Base-by-base conservation (phyloP, 2,797 vertebrate species). In the Periparus ater region DNA sequence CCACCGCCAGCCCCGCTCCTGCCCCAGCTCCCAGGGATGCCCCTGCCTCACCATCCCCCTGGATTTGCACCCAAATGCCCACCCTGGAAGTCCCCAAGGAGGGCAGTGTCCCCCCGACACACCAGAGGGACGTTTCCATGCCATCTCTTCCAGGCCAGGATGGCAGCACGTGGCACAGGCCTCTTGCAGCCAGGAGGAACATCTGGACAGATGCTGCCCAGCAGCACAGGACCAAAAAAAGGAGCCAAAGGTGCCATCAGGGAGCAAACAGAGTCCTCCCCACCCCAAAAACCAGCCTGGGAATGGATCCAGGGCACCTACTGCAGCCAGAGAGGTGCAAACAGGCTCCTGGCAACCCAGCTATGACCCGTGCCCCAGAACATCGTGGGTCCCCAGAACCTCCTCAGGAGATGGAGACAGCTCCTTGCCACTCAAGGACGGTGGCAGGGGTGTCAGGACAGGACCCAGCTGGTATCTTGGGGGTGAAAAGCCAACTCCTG, bases 1-100 rank as follows among this genome's bases (percentile, higher is more conserved):
- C 34, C n/a, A 20, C 57, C 0, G 1, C 44, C 44, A 0, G 53
- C 51, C 1, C 0, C 19, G 29, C 57, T 71, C 40, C 50, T 57
- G 57, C 60, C 42, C n/a, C 14, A 6, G 23, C 67, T 67, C 62
- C 72, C 58, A 6, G 2, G 27, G n/a, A 5, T 36, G 62, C 29
- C 76, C 62, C 73, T 10, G 48, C 14, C 40, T 14, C 36, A 9
- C 2, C 65, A 2, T 6, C 40, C 6, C 15, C 36, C 6, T 2
- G 15, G 20, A 5, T 79, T 27, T 50, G 13, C 3, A 14, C 26
- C 21, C 34, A 40, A 17, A 13, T 9, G 4, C 9, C 23, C 30
- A 47, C 6, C 12, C 42, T 21, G 23, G 38, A 14, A 27, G 45
- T n/a, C 6, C 42, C 30, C 51, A 22, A 11, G 29, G 10, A 78